phyloP scores from a whole-genome alignment of 2,113 vertebrate species.

The Solea senegalensis region DNA sequence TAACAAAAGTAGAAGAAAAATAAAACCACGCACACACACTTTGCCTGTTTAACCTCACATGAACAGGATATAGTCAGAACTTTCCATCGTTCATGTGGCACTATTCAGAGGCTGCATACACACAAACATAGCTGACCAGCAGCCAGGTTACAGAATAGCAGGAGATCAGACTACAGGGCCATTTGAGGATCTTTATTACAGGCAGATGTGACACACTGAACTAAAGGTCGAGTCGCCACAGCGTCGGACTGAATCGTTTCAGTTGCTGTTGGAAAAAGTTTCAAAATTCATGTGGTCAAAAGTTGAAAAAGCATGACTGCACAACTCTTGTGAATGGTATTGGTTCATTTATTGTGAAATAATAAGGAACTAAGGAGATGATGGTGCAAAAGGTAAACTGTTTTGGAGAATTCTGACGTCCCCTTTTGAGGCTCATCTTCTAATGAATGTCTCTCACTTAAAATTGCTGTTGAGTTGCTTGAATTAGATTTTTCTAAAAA shows the following conservation, averaged over 20 bases:
- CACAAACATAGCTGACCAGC: conserved; percentile 51
- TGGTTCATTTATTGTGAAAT: neutral
- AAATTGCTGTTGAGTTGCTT: no score
- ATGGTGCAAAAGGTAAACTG: no score
- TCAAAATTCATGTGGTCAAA: neutral
- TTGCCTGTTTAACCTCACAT: conserved; percentile 34
- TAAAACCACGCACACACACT: neutral
- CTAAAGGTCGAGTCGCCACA: conserved; percentile 27
- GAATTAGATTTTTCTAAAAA: no score
- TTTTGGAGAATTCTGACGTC: conserved; percentile 14
- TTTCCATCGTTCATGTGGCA: conserved; percentile 44
- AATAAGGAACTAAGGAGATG: neutral
- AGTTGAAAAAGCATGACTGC: no score
- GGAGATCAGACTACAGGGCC: conserved; percentile 31
- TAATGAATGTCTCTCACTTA: neutral
- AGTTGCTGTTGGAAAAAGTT: neutral
- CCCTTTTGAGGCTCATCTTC: neutral
- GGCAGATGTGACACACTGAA: conserved; percentile 1
- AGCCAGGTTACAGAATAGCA: conserved; percentile 50
- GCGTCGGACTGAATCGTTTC: neutral
- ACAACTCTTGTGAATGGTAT: neutral
- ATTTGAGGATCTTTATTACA: conserved; percentile 18
- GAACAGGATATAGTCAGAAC: conserved; percentile 54
- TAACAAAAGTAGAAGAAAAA: neutral
- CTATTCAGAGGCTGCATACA: conserved; percentile 59